Percentiles rank a stretch among this genome's conserved stretches.
Conservation (phyloP, 1,140 invertebrate genomes). For the Probaryconus sp. region DNA sequence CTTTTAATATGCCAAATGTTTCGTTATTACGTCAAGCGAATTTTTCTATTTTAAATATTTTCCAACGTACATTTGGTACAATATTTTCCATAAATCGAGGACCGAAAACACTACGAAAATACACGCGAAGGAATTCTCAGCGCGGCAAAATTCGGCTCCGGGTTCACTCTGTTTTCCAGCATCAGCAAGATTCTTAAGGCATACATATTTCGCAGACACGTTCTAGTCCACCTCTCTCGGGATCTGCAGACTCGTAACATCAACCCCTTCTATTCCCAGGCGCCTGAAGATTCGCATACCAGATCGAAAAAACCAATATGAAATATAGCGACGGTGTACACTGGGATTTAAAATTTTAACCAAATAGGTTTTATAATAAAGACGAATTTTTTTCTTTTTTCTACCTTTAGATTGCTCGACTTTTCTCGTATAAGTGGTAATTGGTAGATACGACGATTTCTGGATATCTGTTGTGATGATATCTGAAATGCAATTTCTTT, state of each 20-base stretch:
- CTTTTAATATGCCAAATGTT: no score
- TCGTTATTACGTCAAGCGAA: neutral
- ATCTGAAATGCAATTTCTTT: no score
- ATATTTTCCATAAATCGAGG: slow-evolving; percentile 16
- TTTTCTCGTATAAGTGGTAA: no score
- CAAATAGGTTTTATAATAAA: slow-evolving; percentile 41
- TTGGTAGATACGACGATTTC: no score
- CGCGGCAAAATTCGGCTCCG: slow-evolving; percentile 4
- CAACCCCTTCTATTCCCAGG: slow-evolving; percentile 55
- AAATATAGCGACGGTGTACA: slow-evolving; percentile 21
- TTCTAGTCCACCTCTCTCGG: slow-evolving; percentile 64
- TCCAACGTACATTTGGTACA: neutral
- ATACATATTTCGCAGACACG: slow-evolving; percentile 68
- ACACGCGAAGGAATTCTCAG: slow-evolving; percentile 20
- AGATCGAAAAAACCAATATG: slow-evolving; percentile 52
- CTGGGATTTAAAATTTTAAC: slow-evolving; percentile 42
- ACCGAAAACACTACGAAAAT: slow-evolving; percentile 8
- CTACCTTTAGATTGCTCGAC: slow-evolving; percentile 28
- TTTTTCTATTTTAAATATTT: slow-evolving; percentile 1
- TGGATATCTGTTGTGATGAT: no score
- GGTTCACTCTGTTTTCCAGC: slow-evolving; percentile 7
- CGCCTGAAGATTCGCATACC: slow-evolving; percentile 34
- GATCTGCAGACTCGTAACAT: slow-evolving; percentile 64
- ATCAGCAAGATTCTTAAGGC: slow-evolving; percentile 59
- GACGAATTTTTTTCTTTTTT: slow-evolving; percentile 29